A percentile compares a stretch with the other conserved stretches of the same genome.
These are phyloP conservation scores for Kuschelorhynchus macadamiae DNA, from an alignment of 2,888 invertebrate species.

Conservation along the genomic window DNA sequence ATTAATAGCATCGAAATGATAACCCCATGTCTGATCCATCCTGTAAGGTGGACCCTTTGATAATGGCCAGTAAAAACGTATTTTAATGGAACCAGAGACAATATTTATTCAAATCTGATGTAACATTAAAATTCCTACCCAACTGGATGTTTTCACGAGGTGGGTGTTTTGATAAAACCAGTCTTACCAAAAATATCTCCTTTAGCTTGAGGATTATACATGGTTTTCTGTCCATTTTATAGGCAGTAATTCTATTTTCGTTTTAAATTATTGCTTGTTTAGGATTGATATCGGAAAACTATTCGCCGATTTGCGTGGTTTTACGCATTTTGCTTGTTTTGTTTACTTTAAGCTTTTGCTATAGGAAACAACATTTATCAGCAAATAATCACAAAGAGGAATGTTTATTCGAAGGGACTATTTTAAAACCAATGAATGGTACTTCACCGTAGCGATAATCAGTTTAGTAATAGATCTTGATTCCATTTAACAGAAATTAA, in stretches of 20 bases:
- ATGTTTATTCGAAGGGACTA: too few species aligned
- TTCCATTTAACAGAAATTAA: too few species aligned
- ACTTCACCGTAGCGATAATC: too few species aligned
- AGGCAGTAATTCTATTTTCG: slow-evolving; percentile 47
- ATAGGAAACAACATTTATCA: slow-evolving; percentile 1
- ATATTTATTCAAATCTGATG: slow-evolving; percentile 47
- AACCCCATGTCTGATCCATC: slow-evolving; percentile 2
- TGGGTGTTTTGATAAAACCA: slow-evolving; percentile 51
- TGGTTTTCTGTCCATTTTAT: slow-evolving; percentile 47
- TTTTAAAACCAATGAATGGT: too few species aligned
- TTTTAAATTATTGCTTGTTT: slow-evolving; percentile 42
- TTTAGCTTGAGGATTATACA: slow-evolving; percentile 37
- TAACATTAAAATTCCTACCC: slow-evolving; percentile 48
- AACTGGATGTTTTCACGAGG: slow-evolving; percentile 45
- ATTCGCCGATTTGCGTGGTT: slow-evolving; percentile 32
- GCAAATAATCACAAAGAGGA: too few species aligned
- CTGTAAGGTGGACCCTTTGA: slow-evolving; percentile 30
- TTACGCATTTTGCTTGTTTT: slow-evolving; percentile 28
- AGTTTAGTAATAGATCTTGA: too few species aligned
- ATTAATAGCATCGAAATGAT: slow-evolving; percentile 2
- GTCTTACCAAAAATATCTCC: slow-evolving; percentile 49
- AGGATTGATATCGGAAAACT: slow-evolving; percentile 44
- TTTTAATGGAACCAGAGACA: slow-evolving; percentile 39
- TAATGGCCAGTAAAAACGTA: slow-evolving; percentile 38
- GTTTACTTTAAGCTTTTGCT: slow-evolving; percentile 9